A percentile compares a stretch with the other conserved stretches of the same genome.
phyloP scores from a whole-genome alignment of 1,140 invertebrate genomes.

The Neotoxoptera formosana region DNA sequence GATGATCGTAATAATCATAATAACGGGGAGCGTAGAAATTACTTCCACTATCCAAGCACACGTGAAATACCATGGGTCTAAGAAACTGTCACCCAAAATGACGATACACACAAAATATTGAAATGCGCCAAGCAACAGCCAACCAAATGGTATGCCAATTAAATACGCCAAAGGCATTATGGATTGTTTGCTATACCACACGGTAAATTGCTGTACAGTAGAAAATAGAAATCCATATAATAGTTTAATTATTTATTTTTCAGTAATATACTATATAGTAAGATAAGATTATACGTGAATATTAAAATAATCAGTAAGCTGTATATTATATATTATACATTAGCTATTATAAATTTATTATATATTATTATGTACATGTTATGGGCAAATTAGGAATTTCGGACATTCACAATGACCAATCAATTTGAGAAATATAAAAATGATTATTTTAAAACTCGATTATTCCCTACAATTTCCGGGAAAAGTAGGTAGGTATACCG shows the following conservation, averaged over 20 bases:
- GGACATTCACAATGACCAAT: neutral
- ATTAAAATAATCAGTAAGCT: constrained; percentile 4
- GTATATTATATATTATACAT: neutral
- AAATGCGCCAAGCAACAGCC: constrained; percentile 22
- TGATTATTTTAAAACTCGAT: neutral
- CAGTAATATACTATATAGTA: neutral
- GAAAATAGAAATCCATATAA: neutral
- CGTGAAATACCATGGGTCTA: constrained; percentile 32
- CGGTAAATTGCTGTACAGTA: neutral
- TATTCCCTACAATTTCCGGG: neutral
- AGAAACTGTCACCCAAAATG: constrained; percentile 10
- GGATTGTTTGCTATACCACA: constrained; percentile 11
- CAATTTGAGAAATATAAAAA: neutral
- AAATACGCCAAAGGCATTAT: constrained; percentile 4
- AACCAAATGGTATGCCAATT: constrained; percentile 31
- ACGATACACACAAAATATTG: constrained; percentile 32
- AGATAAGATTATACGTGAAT: neutral
- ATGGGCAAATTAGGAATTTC: neutral
- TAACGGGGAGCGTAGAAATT: neutral
- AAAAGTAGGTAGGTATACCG: too few relatives aligned
- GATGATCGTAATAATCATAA: neutral
- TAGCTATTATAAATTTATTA: neutral
- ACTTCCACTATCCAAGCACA: constrained; percentile 43
- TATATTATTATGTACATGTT: neutral
- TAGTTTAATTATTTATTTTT: constrained; percentile 16